Conservation (phyloP, 2,888 invertebrate species). For the Phyllotreta cruciferae region DNA sequence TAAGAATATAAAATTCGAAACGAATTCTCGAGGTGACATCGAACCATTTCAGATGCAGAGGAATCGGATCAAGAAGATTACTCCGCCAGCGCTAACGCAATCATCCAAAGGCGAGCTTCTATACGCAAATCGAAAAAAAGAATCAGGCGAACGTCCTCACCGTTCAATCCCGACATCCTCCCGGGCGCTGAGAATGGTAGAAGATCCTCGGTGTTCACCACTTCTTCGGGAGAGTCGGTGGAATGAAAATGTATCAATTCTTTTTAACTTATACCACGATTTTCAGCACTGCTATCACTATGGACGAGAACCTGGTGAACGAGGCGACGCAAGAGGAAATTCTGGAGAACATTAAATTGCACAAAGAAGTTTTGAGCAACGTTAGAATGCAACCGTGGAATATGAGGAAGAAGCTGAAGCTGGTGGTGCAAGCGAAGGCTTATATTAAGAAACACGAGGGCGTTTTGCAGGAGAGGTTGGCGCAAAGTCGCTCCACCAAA, state of each 20-base stretch:
- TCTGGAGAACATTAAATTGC: conserved; percentile 86
- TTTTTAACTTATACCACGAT: background rate
- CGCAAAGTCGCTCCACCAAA: conserved; percentile 85
- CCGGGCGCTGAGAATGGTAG: conserved; percentile 58
- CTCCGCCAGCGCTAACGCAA: conserved; percentile 84
- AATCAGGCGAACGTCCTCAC: conserved; percentile 68
- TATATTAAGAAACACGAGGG: conserved; percentile 92
- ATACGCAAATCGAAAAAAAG: conserved; percentile 73
- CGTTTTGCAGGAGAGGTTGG: conserved; percentile 84
- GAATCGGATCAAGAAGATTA: conserved; percentile 84
- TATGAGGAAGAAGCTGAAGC: conserved; percentile 80
- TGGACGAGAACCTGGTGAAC: conserved; percentile 72
- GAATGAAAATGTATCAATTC: background rate
- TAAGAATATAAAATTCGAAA: background rate
- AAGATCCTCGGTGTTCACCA: conserved; percentile 80
- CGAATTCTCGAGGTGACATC: background rate
- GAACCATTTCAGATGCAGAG: conserved; percentile 51
- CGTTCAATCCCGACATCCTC: conserved; percentile 63
- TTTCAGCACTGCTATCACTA: conserved; percentile 75
- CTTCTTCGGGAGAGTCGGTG: conserved; percentile 84
- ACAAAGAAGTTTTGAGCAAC: conserved; percentile 88
- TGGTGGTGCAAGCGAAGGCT: conserved; percentile 83
- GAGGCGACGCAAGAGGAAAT: conserved; percentile 84
- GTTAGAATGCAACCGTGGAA: conserved; percentile 87
- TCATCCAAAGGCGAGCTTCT: conserved; percentile 80